Evolutionary conservation across 2,113 vertebrate genomes (phyloP), one percentile per base, ranked within the genome.

Genomic region (Zosterops borbonicus): DNA sequence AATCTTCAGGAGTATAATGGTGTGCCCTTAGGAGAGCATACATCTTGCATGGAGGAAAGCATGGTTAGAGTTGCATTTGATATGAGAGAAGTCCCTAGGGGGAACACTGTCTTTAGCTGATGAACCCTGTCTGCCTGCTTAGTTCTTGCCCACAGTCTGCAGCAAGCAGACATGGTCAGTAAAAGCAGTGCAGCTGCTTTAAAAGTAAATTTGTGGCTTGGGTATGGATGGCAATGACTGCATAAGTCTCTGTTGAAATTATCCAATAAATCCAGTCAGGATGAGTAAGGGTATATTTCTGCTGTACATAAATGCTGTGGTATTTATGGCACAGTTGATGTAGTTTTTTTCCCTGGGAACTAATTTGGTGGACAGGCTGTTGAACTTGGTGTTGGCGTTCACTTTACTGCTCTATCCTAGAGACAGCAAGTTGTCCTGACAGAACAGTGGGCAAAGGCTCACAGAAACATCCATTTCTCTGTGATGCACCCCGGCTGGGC

Each of bases 401-500:
- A 33, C 31, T 22, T 94, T 93, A 74, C 60, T 94, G 64, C 87
- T 59, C 73, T 78, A 11, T 75, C 24, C 39, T 96, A 98, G 98
- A 98, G 99, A 73, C 98, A 98, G 96, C 98, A 98, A 97, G 98
- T 99, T 94, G 96, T 98, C 58, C 69, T 98, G 91, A 98, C 98
- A 2, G 98, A 99, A 68, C 97, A 97, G 37, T 99, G 98, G 98
- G 97, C 98, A 11, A 62, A 87, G 44, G 92, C 94, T 74, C 96
- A 98, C 96, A 97, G 96, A 75, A 97, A 97, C n/a, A 94, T 98
- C 87, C 98, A 98, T 91, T 99, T 99, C 95, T 99, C 98, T 2
- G 98, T 95, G 28, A 98, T 98, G 98, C 98, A 98, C 62, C 98
- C 98, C 0, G 98, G 98, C 95, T 99, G 98, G 98, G 98, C 98